Conservation (phyloP, 2,113 vertebrate species). For the Syngnathoides biaculeatus region DNA sequence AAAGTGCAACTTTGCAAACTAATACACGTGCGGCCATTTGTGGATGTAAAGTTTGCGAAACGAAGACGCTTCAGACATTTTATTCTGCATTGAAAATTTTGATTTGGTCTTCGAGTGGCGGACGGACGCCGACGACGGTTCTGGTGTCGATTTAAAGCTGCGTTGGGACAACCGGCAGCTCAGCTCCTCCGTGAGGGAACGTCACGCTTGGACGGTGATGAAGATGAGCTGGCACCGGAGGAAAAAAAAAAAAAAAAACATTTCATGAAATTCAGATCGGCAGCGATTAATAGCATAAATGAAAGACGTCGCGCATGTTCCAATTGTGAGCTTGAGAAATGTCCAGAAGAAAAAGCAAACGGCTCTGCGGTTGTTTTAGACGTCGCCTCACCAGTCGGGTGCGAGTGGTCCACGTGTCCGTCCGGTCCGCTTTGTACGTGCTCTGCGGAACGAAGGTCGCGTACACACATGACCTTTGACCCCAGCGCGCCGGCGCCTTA, state of each 20-base stretch:
- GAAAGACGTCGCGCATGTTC: background rate
- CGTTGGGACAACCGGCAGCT: conserved; percentile 7
- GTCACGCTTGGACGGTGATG: conserved; percentile 50
- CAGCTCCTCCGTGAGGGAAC: conserved; percentile 30
- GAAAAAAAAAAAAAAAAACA: background rate
- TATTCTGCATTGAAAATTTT: conserved; percentile 3
- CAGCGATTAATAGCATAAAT: too few relatives aligned
- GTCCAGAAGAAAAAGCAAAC: too few relatives aligned
- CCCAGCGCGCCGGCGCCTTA: too few relatives aligned
- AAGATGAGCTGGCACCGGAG: conserved; percentile 56
- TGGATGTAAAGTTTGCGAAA: conserved; percentile 22
- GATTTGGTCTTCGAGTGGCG: background rate
- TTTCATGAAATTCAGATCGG: too few relatives aligned
- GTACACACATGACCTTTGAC: too few relatives aligned
- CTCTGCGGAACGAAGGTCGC: conserved; percentile 33
- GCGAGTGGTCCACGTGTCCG: conserved; percentile 21
- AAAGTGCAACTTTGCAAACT: background rate
- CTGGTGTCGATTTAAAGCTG: too few relatives aligned
- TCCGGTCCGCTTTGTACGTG: conserved; percentile 38
- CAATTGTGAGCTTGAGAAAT: too few relatives aligned
- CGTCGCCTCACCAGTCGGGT: conserved; percentile 35
- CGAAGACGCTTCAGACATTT: conserved; percentile 24
- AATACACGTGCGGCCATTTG: background rate
- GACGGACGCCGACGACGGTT: background rate
- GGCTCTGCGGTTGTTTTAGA: too few relatives aligned